phyloP scores from a whole-genome alignment of 30 jellyfish, hydroid and myxozoan genomes.

The Euphysa ruthae region DNA sequence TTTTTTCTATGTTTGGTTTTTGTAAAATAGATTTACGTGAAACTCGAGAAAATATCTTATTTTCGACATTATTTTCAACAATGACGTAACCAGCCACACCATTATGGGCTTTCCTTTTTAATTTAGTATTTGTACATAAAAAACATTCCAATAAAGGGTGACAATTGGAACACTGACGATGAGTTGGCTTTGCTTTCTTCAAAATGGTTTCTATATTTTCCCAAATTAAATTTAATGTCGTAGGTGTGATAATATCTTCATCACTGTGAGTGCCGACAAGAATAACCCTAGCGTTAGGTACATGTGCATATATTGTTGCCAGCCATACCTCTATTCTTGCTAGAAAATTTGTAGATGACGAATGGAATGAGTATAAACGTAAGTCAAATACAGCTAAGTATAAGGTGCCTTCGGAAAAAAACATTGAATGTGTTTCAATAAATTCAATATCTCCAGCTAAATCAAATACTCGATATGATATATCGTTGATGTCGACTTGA shows the following conservation, averaged over 20 bases:
- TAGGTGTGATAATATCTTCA: conserved; percentile 25
- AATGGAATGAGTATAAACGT: conserved; percentile 2
- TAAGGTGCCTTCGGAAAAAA: conserved; percentile 33
- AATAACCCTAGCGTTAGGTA: conserved; percentile 25
- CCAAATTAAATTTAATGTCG: conserved; percentile 19
- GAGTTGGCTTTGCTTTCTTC: background rate
- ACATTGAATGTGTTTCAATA: conserved; percentile 38
- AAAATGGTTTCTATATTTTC: background rate
- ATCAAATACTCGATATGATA: conserved; percentile 24
- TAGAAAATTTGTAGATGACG: conserved; percentile 5
- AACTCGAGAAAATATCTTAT: background rate
- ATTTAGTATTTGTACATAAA: background rate
- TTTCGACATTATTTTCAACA: background rate
- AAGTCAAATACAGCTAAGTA: conserved; percentile 30
- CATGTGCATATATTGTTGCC: conserved; percentile 23
- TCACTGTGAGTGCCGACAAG: conserved; percentile 32
- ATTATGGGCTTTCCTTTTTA: background rate
- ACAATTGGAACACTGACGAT: background rate
- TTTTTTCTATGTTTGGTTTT: background rate
- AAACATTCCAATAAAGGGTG: conserved; percentile 4
- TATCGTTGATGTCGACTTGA: background rate
- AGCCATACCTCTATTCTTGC: conserved; percentile 32
- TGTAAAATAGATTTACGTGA: background rate
- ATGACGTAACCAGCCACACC: conserved; percentile 31
- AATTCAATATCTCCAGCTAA: conserved; percentile 37